phyloP scores from a whole-genome alignment of 2,888 invertebrate genomes.

The Eueremaeus valkanovi region DNA sequence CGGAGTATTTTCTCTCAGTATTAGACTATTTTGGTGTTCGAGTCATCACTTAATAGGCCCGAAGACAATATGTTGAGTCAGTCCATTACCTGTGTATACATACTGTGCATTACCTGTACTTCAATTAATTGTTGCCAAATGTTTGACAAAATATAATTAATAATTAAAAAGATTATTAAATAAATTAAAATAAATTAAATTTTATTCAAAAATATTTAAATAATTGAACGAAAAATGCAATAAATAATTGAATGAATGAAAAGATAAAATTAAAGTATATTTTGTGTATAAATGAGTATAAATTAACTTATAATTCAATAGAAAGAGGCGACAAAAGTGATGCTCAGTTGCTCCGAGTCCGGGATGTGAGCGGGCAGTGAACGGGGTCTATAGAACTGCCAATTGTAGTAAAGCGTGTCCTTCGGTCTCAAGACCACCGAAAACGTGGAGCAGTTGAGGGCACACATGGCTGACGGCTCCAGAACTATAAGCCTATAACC shows the following conservation, averaged over 20 bases:
- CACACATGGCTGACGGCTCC: conserved; percentile 72
- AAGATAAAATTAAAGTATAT: neutral
- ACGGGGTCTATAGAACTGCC: conserved; percentile 75
- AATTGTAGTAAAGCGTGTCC: conserved; percentile 76
- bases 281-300: neutral
- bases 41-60: too few relatives aligned
- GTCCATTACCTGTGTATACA: too few relatives aligned
- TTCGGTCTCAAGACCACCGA: conserved; percentile 65
- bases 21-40: too few relatives aligned
- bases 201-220: too few relatives aligned
- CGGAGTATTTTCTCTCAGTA: too few relatives aligned
- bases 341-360: conserved; percentile 53
- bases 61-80: too few relatives aligned
- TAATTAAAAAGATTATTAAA: too few relatives aligned
- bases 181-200: too few relatives aligned
- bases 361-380: conserved; percentile 59
- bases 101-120: too few relatives aligned
- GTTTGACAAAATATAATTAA: too few relatives aligned
- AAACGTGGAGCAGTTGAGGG: conserved; percentile 65
- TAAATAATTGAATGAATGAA: neutral
- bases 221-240: too few relatives aligned
- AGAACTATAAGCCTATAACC: conserved; percentile 69
- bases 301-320: conserved; percentile 53
- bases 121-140: too few relatives aligned
- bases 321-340: conserved; percentile 68